Base-by-base conservation (phyloP, 1,140 invertebrate genomes). In the Diorhabda elongata region DNA sequence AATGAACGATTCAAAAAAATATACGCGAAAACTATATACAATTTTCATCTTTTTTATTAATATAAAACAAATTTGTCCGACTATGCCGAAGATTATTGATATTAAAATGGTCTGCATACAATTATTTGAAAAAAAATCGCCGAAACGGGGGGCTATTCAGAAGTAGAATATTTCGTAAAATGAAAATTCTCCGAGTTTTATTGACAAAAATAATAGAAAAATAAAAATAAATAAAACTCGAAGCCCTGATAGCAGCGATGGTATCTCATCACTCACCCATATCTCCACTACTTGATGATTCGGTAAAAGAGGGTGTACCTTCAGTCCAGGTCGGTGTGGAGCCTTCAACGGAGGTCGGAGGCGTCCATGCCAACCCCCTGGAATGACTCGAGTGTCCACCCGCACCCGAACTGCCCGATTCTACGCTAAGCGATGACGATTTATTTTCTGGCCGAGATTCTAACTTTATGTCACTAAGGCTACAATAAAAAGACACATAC, bases 241-340 rank as follows among this genome's bases (percentile, higher is more conserved):
- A 52, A n/a, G n/a, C 47, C 6, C 47, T 52, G 6, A n/a, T 52
- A 6, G 47, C 47, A 52, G 6, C 47, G 47, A n/a, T 52, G n/a
- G 47, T 52, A 61, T 71, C 66, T 69, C 71, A 82, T 64, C 73
- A 83, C 84, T 85, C 83, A 93, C 92, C 92, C 85, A 92, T 88
- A 83, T 96, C 94, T 76, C 91, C 92, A 83, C 93, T 96, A 84
- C 92, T 94, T 81, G 94, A 97, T 75, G 95, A 97, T 81, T 97
- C 94, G 56, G 96, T 98, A 83, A 96, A 97, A 79, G 93, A 96
- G 61, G 96, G 96, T 69, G 96, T 98, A 76, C 96, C 96, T 85
- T 98, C 96, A 26, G 96, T 98, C 92, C 96, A 97, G 11, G 96
- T 98, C 6, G 96, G 95, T n/a, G 96, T 98, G 3, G 93, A 93